Evolutionary conservation across 1,140 invertebrate genomes (phyloP).

Genomic region (Anthonomus grandis): DNA sequence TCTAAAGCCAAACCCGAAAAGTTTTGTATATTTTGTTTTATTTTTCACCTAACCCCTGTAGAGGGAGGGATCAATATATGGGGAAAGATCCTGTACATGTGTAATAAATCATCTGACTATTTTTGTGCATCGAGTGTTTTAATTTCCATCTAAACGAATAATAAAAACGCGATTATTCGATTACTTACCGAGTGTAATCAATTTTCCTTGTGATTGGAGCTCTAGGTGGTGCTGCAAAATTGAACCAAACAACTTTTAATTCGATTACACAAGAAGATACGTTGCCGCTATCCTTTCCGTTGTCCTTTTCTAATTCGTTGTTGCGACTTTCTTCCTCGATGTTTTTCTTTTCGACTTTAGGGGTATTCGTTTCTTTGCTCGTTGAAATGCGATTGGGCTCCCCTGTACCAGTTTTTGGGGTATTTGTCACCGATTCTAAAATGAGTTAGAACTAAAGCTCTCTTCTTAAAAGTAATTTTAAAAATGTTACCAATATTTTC

Average conservation of each 20-base stretch:
- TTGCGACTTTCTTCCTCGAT: constrained; percentile 16
- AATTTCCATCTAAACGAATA: no score
- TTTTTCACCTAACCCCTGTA: no score
- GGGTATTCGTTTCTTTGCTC: constrained; percentile 19
- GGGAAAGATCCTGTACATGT: no score
- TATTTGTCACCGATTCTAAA: constrained; percentile 10
- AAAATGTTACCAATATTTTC: constrained; percentile 33
- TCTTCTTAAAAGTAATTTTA: no score
- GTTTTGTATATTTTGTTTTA: no score
- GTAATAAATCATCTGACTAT: background rate
- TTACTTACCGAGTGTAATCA: constrained; percentile 80
- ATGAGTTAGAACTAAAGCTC: no score
- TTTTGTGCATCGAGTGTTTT: background rate
- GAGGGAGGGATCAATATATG: no score
- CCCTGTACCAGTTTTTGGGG: constrained; percentile 43
- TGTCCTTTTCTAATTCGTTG: constrained; percentile 22
- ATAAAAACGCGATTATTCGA: no score
- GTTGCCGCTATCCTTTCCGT: constrained; percentile 59
- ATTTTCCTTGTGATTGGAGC: constrained; percentile 93
- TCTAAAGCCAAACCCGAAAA: no score
- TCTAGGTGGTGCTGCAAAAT: constrained; percentile 93
- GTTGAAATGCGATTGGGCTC: constrained; percentile 12
- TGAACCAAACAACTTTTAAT: constrained; percentile 91
- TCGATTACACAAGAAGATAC: constrained; percentile 81
- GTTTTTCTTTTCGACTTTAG: constrained; percentile 32